Conservation (phyloP, 2,113 vertebrate species). For the Rousettus leschenaultii region DNA sequence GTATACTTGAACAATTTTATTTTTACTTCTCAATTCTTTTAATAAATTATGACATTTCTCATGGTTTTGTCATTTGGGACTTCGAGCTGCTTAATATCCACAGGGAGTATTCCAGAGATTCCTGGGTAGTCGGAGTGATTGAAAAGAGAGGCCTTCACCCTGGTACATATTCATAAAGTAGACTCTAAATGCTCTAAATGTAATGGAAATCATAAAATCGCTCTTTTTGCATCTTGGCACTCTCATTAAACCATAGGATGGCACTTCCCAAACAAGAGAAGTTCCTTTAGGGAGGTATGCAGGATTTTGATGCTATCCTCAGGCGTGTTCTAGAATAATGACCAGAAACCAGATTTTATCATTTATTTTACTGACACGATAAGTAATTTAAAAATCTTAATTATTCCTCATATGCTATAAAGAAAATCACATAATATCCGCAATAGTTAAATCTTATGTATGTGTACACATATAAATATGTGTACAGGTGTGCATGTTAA, state of each 20-base stretch:
- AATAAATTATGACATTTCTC: slow-evolving; percentile 72
- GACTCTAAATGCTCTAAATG: slow-evolving; percentile 13
- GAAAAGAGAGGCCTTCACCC: slow-evolving; percentile 56
- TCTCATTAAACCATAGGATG: background rate
- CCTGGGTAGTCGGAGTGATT: slow-evolving; percentile 67
- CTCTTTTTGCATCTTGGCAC: background rate
- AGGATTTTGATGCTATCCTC: background rate
- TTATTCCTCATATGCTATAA: background rate
- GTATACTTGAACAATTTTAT: slow-evolving; percentile 57
- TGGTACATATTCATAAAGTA: slow-evolving; percentile 50
- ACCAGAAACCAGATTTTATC: background rate
- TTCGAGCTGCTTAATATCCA: slow-evolving; percentile 68
- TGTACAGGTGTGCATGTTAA: background rate
- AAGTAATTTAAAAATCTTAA: background rate
- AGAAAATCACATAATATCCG: background rate
- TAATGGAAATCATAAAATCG: slow-evolving; percentile 12
- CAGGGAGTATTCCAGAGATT: slow-evolving; percentile 73
- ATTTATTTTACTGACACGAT: background rate
- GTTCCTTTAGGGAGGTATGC: background rate
- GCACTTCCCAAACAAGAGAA: background rate
- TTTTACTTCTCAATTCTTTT: slow-evolving; percentile 62
- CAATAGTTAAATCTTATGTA: background rate
- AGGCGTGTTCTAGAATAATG: background rate
- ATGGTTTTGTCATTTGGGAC: slow-evolving; percentile 69
- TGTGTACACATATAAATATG: background rate